A percentile compares a stretch with the other conserved stretches of the same genome.
These are phyloP conservation scores for Zaprionus camerounensis DNA, from an alignment of 1,140 invertebrate species.

Conservation along the genomic window DNA sequence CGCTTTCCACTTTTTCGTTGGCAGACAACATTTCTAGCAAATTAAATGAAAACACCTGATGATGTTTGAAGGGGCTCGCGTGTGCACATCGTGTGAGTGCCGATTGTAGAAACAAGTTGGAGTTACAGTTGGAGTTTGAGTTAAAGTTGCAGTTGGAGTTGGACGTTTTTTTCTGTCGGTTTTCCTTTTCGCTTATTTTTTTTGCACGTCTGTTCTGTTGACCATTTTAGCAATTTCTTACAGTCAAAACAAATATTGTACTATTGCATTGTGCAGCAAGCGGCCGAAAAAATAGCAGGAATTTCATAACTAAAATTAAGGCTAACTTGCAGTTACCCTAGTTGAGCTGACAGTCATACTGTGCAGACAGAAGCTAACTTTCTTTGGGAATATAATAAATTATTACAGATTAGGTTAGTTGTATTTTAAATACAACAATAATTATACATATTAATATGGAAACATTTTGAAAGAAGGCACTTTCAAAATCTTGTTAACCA, in stretches of 20 bases:
- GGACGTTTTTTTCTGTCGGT: not conserved
- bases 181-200: slow-evolving; percentile 5
- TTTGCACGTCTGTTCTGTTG: slow-evolving; percentile 2
- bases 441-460: too few relatives aligned
- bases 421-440: too few relatives aligned
- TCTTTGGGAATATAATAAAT: too few relatives aligned
- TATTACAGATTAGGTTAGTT: too few relatives aligned
- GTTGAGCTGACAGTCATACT: too few relatives aligned
- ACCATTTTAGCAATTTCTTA: slow-evolving; percentile 42
- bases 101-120: slow-evolving; percentile 10
- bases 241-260: slow-evolving; percentile 39
- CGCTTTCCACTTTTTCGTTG: slow-evolving; percentile 20
- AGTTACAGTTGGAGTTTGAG: not conserved
- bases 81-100: slow-evolving; percentile 18
- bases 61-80: slow-evolving; percentile 47
- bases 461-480: too few relatives aligned
- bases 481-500: too few relatives aligned
- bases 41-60: slow-evolving; percentile 84
- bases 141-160: not conserved
- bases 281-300: slow-evolving; percentile 11
- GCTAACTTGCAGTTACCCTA: not conserved
- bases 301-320: not conserved
- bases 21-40: slow-evolving; percentile 80
- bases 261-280: slow-evolving; percentile 27
- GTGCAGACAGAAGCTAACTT: too few relatives aligned